Base-by-base conservation (phyloP, 2,888 invertebrate genomes). In the Cordilura impudica region DNA sequence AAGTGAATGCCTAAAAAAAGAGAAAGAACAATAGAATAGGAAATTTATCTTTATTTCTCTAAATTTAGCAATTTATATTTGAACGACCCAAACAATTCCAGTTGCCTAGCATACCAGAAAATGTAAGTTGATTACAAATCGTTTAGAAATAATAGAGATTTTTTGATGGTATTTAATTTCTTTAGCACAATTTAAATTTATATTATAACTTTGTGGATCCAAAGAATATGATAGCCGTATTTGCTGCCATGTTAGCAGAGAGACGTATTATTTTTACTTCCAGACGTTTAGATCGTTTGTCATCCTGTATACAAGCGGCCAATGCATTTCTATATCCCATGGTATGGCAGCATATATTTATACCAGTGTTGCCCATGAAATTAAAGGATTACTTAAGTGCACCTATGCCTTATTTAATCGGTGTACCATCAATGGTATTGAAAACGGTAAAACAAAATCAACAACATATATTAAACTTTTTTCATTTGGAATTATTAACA, bases 271-370 rank as follows among this genome's bases (percentile, higher is more conserved):
- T 99, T 67, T 95, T 99, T 84, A 97, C 96, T 7, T 98, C 98
- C 0, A 94, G 94, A 81, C 96, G 96, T 87, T 91, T 98, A 81
- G 96, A 96, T 82, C 92, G 97, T 76, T 91, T 99, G 58, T 97
- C 97, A 60, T 97, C 98, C 0, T 96, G 96, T 86, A 96, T 96
- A 23, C 97, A 98, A 89, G 98, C 98, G 12, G 97, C 98, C 16
- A 97, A 97, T 88, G 94, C 96, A 79, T 94, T 99, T 54, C 93
- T 99, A 47, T 98, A 98, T 90, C 99, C 99, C 0, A 98, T 99
- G 98, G 95, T 95, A 83, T 99, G 99, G 99, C 98, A 99, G 90
- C 98, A 98, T 87, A 97, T 99, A 87, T 99, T 96, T 90, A 98
- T 99, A 90, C 98, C 98, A 65, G 95, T 99, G 83, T 91, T 98